A percentile compares a stretch with the other conserved stretches of the same genome.
These are phyloP conservation scores for Sebastes matsubarae DNA, from an alignment of 2,797 vertebrate species.

Conservation along the genomic window DNA sequence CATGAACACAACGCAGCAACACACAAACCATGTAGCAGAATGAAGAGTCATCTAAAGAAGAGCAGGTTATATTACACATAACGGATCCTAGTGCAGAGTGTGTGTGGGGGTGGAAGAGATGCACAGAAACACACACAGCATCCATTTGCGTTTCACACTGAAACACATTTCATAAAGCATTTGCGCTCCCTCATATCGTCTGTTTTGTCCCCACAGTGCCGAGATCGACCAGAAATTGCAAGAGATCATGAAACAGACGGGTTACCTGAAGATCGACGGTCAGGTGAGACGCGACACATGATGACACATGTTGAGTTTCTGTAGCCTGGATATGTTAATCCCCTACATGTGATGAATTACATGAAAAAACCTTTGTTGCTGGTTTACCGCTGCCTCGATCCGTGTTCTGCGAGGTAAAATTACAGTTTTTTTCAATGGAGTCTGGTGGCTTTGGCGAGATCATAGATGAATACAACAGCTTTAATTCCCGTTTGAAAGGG, in stretches of 20 bases:
- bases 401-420: no score
- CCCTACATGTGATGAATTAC: background rate
- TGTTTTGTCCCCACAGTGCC: conserved; percentile 79
- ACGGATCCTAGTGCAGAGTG: background rate
- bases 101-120: background rate
- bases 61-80: background rate
- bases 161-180: background rate
- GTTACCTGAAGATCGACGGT: conserved; percentile 93
- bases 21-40: background rate
- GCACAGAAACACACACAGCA: background rate
- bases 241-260: conserved; percentile 97
- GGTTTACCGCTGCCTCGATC: no score
- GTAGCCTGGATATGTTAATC: background rate
- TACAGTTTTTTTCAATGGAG: no score
- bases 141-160: background rate
- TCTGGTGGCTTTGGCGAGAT: no score
- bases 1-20: background rate
- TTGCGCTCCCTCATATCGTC: background rate
- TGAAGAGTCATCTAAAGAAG: background rate
- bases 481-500: no score
- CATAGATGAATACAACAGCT: no score
- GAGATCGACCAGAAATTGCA: conserved; percentile 96
- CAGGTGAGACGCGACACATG: conserved; percentile 81
- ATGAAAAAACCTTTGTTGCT: no score
- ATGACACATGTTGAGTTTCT: background rate